Evolutionary conservation across 2,797 vertebrate species (phyloP), one percentile per base, ranked within the genome.

Genomic region (Catostomus latipinnis): DNA sequence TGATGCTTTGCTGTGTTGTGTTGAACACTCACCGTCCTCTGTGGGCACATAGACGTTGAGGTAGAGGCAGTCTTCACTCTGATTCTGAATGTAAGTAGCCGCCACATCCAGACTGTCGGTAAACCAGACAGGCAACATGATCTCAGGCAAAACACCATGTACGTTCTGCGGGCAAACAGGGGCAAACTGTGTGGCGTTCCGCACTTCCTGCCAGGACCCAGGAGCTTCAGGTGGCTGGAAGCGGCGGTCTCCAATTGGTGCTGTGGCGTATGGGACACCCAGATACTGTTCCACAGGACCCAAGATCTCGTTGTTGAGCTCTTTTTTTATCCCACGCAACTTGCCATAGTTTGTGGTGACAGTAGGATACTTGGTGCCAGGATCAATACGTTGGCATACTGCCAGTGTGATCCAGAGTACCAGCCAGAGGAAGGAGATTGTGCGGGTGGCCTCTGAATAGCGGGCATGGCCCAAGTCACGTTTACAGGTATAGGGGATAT

Each of bases 61-160:
- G 90, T 96, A 97, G 84, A 98, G 96, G 85, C 96, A 98, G 87
- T 98, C 96, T 88, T 98, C 96, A 4, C 96, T 97, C 94, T 98
- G 96, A 90, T 97, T 96, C 91, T 97, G 96, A 77, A 98, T 96
- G 86, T 97, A 97, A 46, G 94, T 94, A 0, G 96, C 96, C 0
- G 95, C 96, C 10, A 96, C 94, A 58, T 98, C 96, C 92, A 98
- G 87, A 89, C 97, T 97, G 90, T 97, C 96, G 0, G 96, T 97
- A 92, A 97, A 97, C 97, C 97, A 98, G 58, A 98, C 95, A 0
- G 96, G 97, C 12, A 98, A 93, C 97, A 98, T 98, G 53, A 98
- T 96, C 76, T 96, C 96, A 0, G 96, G 97, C 52, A 97, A 93
- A 70, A 96, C 95, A 2, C 96, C 96, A 10, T 97, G 95, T 67